Evolutionary conservation across 2,888 invertebrate species (phyloP).

Genomic region (Trichogramma dendrolimi): DNA sequence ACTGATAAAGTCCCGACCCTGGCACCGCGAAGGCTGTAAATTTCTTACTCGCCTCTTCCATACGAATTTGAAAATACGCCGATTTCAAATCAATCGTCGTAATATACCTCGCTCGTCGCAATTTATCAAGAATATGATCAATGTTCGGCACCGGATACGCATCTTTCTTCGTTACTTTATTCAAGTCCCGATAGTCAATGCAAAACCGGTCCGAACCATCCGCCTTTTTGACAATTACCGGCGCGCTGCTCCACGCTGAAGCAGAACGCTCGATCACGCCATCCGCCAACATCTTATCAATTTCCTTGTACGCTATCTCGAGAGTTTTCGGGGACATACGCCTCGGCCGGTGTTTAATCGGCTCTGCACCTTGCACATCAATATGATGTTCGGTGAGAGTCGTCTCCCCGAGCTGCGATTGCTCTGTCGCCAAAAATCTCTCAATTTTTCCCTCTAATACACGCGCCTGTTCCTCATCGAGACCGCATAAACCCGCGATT

Average conservation of each 20-base stretch:
- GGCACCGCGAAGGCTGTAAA: too few species aligned
- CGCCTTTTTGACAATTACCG: background rate
- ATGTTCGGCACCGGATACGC: constrained; percentile 12
- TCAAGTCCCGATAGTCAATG: constrained; percentile 4
- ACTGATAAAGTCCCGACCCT: too few species aligned
- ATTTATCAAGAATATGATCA: too few species aligned
- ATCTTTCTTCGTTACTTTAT: background rate
- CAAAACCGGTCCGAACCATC: constrained; percentile 1
- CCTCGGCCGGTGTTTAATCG: background rate
- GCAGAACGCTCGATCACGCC: background rate
- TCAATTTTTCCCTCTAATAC: too few species aligned
- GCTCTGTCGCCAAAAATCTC: background rate
- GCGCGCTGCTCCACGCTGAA: background rate
- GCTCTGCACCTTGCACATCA: background rate
- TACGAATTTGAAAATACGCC: too few species aligned
- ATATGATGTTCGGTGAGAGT: constrained; percentile 1
- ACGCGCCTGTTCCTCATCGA: too few species aligned
- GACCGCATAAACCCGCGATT: too few species aligned
- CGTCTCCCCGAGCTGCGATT: background rate
- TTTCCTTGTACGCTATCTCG: background rate
- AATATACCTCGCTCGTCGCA: too few species aligned
- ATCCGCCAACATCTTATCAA: background rate
- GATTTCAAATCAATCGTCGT: too few species aligned
- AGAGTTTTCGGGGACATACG: background rate
- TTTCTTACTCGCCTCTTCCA: too few species aligned